Conservation (phyloP, 2,797 vertebrate genomes). For the Hydrolagus colliei region DNA sequence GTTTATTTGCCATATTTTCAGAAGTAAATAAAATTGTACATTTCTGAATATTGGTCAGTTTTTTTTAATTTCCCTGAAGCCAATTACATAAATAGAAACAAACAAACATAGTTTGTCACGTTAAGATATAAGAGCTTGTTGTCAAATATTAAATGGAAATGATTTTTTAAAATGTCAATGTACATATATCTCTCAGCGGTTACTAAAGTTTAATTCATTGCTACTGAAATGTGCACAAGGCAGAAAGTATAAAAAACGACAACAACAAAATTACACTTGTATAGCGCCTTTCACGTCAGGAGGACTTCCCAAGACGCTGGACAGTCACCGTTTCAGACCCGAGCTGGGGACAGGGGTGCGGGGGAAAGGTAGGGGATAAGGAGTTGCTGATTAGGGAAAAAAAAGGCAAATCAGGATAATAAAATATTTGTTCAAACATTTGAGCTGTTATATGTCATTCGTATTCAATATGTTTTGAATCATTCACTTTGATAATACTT, state of each 20-base stretch:
- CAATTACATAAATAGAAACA: slow-evolving; percentile 11
- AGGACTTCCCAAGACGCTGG: no score
- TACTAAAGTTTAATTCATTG: not conserved
- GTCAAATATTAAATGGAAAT: not conserved
- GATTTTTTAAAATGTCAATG: not conserved
- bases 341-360: no score
- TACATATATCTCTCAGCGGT: not conserved
- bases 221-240: not conserved
- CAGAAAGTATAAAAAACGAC: not conserved
- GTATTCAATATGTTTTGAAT: not conserved
- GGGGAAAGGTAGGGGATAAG: no score
- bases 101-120: not conserved
- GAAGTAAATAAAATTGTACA: slow-evolving; percentile 27
- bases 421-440: not conserved
- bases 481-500: not conserved
- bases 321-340: no score
- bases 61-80: slow-evolving; percentile 8
- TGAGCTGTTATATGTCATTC: not conserved
- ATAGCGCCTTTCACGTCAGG: no score
- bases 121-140: not conserved
- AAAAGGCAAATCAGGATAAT: no score
- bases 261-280: no score
- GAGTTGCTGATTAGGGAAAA: no score
- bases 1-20: slow-evolving; percentile 9
- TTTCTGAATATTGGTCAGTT: slow-evolving; percentile 22